A percentile compares a stretch with the other conserved stretches of the same genome.
Conservation (phyloP, 2,113 vertebrate species). For the Chloropsis hardwickii region DNA sequence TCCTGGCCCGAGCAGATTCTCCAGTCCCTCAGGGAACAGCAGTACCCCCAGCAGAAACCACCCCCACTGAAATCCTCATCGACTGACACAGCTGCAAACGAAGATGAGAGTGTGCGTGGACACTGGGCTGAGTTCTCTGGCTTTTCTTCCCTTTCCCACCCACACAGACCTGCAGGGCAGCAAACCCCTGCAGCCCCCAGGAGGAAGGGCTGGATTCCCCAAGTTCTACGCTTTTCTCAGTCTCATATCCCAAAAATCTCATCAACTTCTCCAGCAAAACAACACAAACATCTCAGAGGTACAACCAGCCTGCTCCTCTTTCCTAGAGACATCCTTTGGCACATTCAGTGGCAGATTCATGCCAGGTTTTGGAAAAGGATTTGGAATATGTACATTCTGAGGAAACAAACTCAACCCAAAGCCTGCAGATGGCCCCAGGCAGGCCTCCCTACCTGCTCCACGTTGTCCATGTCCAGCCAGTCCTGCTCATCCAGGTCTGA, state of each 20-base stretch:
- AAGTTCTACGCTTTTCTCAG: not conserved
- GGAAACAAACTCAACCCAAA: accelerated
- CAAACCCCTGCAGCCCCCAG: not conserved
- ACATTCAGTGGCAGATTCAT: accelerated
- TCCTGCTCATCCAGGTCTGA: conserved; percentile 93
- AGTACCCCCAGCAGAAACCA: accelerated
- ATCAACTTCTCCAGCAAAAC: accelerated
- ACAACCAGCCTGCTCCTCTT: no score
- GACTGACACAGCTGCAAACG: accelerated
- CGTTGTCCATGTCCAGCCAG: conserved; percentile 97
- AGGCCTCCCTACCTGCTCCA: conserved; percentile 82
- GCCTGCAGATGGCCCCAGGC: accelerated
- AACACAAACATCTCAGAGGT: no score
- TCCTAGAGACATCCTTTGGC: no score
- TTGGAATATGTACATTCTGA: accelerated
- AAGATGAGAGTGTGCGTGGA: accelerated
- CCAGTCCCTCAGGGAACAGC: accelerated
- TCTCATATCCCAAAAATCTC: accelerated
- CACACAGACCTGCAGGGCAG: accelerated
- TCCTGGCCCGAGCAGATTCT: not conserved
- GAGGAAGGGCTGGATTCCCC: not conserved
- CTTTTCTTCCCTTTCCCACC: not conserved
- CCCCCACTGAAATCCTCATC: accelerated
- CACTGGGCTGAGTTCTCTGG: accelerated
- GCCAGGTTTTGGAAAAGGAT: accelerated